A percentile compares a stretch with the other conserved stretches of the same genome.
Conservation (phyloP, 2,113 vertebrate genomes). For the Daphoenositta chrysoptera region DNA sequence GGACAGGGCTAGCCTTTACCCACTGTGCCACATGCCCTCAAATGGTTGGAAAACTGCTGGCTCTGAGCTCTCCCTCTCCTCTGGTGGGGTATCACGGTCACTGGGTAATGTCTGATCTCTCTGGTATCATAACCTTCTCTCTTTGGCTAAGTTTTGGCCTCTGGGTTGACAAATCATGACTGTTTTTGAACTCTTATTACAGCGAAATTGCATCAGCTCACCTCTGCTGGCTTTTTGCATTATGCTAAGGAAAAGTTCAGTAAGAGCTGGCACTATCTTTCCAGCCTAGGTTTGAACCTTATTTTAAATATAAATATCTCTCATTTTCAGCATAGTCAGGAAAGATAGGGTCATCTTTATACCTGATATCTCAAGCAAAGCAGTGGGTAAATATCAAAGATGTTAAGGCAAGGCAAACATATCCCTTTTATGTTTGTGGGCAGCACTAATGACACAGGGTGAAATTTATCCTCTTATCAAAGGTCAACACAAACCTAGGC, state of each 20-base stretch:
- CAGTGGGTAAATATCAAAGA: constrained; percentile 53
- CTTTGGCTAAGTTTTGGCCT: background rate
- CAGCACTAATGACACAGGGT: constrained; percentile 30
- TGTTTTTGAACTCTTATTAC: background rate
- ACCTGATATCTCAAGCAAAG: constrained; percentile 37
- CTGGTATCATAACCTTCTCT: background rate
- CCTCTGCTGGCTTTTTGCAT: background rate
- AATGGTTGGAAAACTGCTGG: background rate
- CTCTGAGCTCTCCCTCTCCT: background rate
- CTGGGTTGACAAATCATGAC: background rate
- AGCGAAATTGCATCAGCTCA: constrained; percentile 29
- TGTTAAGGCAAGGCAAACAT: constrained; percentile 48
- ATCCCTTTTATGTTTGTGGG: constrained; percentile 55
- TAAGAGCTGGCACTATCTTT: background rate
- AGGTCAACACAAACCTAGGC: constrained; percentile 51
- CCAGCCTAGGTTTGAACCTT: background rate
- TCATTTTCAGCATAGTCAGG: constrained; percentile 16
- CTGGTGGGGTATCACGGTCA: background rate
- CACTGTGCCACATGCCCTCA: fast-evolving
- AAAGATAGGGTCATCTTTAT: constrained; percentile 58
- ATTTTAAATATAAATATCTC: constrained; percentile 36
- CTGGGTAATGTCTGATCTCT: background rate
- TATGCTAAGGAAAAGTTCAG: background rate
- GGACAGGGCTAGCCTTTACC: background rate
- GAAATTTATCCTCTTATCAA: constrained; percentile 63